Evolutionary conservation across 2,113 vertebrate species (phyloP), one percentile per base, ranked within the genome.

Genomic region (Blennius ocellaris): DNA sequence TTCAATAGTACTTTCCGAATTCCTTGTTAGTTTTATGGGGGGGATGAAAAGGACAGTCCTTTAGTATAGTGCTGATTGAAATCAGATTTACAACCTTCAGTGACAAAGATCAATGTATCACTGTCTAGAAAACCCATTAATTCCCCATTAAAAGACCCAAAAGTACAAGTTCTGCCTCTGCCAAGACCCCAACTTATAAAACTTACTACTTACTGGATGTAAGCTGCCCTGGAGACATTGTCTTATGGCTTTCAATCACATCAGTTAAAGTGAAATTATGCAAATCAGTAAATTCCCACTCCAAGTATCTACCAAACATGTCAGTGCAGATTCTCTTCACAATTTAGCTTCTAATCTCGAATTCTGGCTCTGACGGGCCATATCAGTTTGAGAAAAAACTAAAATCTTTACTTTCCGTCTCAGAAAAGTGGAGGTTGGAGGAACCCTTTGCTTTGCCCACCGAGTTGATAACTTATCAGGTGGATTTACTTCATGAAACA

Each of bases 241-340:
- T 62, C 39, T 59, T 40, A 66, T 14, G 73, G 56, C 55, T 68
- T 80, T 76, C 50, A 80, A 83, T 76, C 57, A 74, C 72, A 81
- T 82, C 47, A 62, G 59, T 69, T 81, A 12, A 80, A 76, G 47
- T 49, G 16, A 58, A 69, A 80, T 84, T 78, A 85, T 88, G 72
- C 40, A 83, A 86, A 82, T 81, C 16, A 71, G 60, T 45, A 47
- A 61, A 73, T 52, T 79, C 69, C 21, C 36, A 57, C 67, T 76
- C 9, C 7, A 66, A 73, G 50, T 39, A 49, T 54, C 50, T 39
- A 67, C 44, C 59, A 80, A 69, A 70, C 38, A 37, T 6, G 41
- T 73, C 63, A 61, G 50, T 70, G 50, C 47, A 59, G 55, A 78
- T 73, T 54, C 61, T 60, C 15, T 38, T 73, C 54, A 59, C 36